Evolutionary conservation across 2,797 vertebrate genomes (phyloP).

Genomic region (Tadarida brasiliensis): DNA sequence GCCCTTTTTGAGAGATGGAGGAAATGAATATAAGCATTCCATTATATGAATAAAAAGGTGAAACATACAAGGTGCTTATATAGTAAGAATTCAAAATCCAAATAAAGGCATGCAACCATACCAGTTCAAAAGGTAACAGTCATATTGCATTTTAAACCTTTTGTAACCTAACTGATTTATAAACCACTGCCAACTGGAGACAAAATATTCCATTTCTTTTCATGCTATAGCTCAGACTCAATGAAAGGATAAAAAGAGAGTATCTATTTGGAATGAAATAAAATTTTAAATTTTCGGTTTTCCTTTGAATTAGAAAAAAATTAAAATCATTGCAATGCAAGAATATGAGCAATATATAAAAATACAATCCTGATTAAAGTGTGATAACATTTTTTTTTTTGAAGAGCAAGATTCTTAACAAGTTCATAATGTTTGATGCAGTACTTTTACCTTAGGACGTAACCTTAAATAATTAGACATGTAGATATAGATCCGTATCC

Average conservation of each 20-base stretch:
- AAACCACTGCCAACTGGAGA: not conserved
- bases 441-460: not conserved
- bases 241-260: not conserved
- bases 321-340: not conserved
- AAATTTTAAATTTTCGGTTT: not conserved
- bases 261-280: not conserved
- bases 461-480: conserved; percentile 4
- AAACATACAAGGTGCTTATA: not conserved
- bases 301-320: not conserved
- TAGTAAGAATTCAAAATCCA: conserved; percentile 36
- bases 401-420: conserved; percentile 17
- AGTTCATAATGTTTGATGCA: not conserved
- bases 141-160: conserved; percentile 40
- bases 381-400: not conserved
- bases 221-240: not conserved
- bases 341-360: not conserved
- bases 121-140: conserved; percentile 6
- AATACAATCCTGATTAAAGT: not conserved
- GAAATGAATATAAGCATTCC: not conserved
- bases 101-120: conserved; percentile 27
- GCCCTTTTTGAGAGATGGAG: conserved; percentile 10
- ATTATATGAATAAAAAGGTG: conserved; percentile 26
- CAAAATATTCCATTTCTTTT: conserved; percentile 24
- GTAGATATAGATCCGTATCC: not conserved
- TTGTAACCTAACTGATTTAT: not conserved